Base-by-base conservation (phyloP, 2,888 invertebrate species). In the Sarcophaga variegata region DNA sequence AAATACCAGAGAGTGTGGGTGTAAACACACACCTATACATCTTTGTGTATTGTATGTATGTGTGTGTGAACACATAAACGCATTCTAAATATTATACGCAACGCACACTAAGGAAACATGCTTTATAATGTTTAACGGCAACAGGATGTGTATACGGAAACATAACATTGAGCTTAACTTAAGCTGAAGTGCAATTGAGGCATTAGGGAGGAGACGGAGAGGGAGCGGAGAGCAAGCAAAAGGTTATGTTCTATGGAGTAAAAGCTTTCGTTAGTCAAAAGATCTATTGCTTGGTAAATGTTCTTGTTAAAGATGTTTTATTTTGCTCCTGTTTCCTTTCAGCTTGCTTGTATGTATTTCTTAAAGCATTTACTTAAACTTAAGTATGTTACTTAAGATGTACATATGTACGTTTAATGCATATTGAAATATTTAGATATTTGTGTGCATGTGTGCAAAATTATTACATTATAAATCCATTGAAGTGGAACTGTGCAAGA, bases 101-200 rank as follows among this genome's bases (percentile, higher is more conserved):
- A 37, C 37, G 8, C 25, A 11, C 20, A 74, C 14, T 8, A 37
- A 37, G 37, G 10, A 71, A 25, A 62, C 67, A 54, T 74, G 66
- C 17, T 66, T 45, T 71, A 74, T 37, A 54, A 25, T 79, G 63
- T 59, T 54, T 76, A 81, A 81, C 66, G 78, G 81, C 78, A 87
- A 81, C 84, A 81, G 86, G 84, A 87, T 87, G 78, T 87, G 84
- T 84, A 81, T 49, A 81, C 64, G 81, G 83, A 87, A 78, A 79
- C 60, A 81, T 75, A 84, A 81, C 76, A 79, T 63, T 75, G 67
- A 74, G 76, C 72, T 67, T 49, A 63, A 47, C 49, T 25, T 70
- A 14, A 75, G 76, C 80, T 72, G 5, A 75, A 75, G 67, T 74
- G 66, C 69, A 54, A 54, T 17, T 1, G 37, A 37, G 37, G 37